Evolutionary conservation across 2,113 vertebrate species (phyloP).

Genomic region (Henicopernis longicauda): DNA sequence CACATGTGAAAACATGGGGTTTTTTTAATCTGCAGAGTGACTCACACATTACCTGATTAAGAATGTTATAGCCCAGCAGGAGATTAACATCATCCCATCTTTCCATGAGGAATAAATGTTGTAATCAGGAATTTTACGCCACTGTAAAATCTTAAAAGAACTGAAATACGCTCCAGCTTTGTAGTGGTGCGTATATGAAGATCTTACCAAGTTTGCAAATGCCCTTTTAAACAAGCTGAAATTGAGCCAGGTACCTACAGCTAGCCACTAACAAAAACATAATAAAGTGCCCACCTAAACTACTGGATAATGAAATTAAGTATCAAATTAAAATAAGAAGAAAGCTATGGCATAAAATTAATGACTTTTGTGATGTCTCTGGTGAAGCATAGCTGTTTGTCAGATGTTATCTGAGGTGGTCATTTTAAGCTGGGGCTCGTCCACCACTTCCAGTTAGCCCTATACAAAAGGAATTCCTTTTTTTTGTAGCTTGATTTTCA

Average conservation of each 20-base stretch:
- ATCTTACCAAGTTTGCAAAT: neutral
- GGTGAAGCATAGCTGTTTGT: neutral
- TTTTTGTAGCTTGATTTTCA: neutral
- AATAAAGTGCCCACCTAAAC: neutral
- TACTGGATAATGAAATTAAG: neutral
- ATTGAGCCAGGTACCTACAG: neutral
- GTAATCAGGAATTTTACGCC: neutral
- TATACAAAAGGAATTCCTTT: neutral
- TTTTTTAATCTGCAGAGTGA: neutral
- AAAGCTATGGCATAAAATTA: neutral
- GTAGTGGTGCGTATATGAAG: neutral
- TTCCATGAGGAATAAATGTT: neutral
- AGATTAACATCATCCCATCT: neutral
- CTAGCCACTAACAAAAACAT: neutral
- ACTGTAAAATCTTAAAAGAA: neutral
- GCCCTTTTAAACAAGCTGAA: constrained; percentile 1
- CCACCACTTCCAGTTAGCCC: too few relatives aligned
- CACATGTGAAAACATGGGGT: neutral
- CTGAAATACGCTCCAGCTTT: neutral
- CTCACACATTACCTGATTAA: neutral
- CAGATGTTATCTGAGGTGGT: neutral
- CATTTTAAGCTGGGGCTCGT: neutral
- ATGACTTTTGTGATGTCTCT: neutral
- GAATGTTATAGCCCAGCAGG: neutral
- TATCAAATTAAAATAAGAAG: neutral